Base-by-base conservation (phyloP, 2,113 vertebrate genomes). In the Helogale parvula region DNA sequence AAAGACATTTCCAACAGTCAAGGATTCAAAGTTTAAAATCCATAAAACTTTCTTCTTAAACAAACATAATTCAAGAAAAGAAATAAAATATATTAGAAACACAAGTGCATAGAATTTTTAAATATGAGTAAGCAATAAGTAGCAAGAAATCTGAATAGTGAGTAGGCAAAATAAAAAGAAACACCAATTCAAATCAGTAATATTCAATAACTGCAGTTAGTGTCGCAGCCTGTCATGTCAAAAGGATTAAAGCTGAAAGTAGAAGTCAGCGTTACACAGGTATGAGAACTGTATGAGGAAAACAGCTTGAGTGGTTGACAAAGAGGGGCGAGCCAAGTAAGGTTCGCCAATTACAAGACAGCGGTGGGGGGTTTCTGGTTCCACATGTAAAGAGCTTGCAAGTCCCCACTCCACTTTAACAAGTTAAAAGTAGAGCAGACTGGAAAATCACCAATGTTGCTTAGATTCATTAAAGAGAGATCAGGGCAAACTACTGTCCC, bases 11-110 rank as follows among this genome's bases (percentile, higher is more conserved):
- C 77, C 87, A 65, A 54, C 25, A 93, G n/a, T 92, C 25, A 72
- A 71, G 57, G 31, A 95, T 68, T 92, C 71, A 41, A 79, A 69
- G 21, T 92, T 92, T 90, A 96, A 97, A 92, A 92, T 83, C 10
- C 38, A 93, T 27, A 90, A 81, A 65, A 83, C 52, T 97, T 97
- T n/a, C 8, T 7, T 57, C 57, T 90, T 90, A 41, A 41, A 41
- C 41, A 97, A 80, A 88, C 66, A 83, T 7, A 85, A 77, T 82
- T 35, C 69, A 15, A 82, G 54, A 93, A 57, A 91, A 41, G 41
- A 87, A 89, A 81, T 12, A 87, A 81, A 76, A 25, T 80, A 84
- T 35, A 88, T 38, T 76, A 68, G 25, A 93, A 72, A 84, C 14
- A 79, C 41, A 82, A 80, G 17, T 38, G 69, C 66, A 88, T n/a